Percentiles rank a stretch among this genome's conserved stretches.
Conservation (phyloP, 2,888 invertebrate genomes). For the Leptinotarsa haldemani region DNA sequence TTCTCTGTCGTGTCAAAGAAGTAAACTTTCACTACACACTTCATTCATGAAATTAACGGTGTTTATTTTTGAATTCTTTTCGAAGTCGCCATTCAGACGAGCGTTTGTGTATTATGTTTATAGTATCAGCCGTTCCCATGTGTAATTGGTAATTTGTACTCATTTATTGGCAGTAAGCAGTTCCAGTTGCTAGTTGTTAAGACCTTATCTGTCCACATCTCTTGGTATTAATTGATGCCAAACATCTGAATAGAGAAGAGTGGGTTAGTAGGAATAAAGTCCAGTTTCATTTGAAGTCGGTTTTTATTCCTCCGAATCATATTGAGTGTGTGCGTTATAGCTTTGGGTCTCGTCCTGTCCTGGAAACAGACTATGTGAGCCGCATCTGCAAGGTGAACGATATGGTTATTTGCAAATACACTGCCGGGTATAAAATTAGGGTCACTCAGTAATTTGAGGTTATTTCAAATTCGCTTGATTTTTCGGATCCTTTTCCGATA, state of each 20-base stretch:
- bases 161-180: conserved; percentile 3
- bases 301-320: neutral
- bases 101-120: neutral
- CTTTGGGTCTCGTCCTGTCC: conserved; percentile 4
- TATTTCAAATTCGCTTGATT: too few relatives aligned
- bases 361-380: neutral
- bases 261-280: conserved; percentile 20
- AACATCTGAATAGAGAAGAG: conserved; percentile 18
- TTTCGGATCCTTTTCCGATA: too few relatives aligned
- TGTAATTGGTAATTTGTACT: conserved; percentile 19
- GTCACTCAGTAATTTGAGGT: too few relatives aligned
- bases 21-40: too few relatives aligned
- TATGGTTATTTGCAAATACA: too few relatives aligned
- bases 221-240: conserved; percentile 12
- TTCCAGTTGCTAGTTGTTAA: conserved; percentile 15
- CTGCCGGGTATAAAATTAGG: too few relatives aligned
- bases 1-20: too few relatives aligned
- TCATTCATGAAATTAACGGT: neutral
- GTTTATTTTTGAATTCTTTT: neutral
- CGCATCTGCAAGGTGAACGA: neutral
- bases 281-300: conserved; percentile 8
- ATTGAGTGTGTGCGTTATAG: neutral
- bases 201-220: conserved; percentile 15
- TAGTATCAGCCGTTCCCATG: neutral
- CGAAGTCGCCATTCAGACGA: neutral